A percentile compares a stretch with the other conserved stretches of the same genome.
These are phyloP conservation scores for Clarias platycephalus DNA, from an alignment of 2,797 vertebrate genomes.

Conservation along the genomic window DNA sequence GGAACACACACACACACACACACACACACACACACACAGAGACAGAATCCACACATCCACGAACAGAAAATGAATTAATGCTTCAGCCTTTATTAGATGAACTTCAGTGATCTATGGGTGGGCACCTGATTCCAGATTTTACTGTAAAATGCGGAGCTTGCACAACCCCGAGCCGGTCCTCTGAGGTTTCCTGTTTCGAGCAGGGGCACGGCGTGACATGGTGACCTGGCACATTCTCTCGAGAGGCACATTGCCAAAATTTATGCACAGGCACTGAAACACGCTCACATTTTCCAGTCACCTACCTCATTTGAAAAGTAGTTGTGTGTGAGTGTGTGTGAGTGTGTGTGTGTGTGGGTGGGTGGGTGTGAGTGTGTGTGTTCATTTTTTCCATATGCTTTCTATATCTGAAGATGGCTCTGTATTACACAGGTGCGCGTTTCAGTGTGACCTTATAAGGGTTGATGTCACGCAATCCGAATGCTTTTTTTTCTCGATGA, in stretches of 20 bases:
- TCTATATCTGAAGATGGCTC: background rate
- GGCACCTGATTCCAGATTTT: slow-evolving; percentile 9
- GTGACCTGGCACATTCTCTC: slow-evolving; percentile 36
- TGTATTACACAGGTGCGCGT: background rate
- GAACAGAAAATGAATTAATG: background rate
- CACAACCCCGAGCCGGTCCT: slow-evolving; percentile 2
- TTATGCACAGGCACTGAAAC: slow-evolving; percentile 25
- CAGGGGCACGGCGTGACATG: background rate
- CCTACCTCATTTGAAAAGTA: slow-evolving; percentile 7
- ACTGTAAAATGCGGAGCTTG: slow-evolving; percentile 3
- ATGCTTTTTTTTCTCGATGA: background rate
- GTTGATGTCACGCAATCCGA: background rate
- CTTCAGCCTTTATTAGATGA: background rate
- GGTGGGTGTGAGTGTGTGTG: background rate
- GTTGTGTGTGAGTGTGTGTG: background rate
- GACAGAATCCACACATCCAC: too few species aligned
- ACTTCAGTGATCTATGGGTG: background rate
- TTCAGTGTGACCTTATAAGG: background rate
- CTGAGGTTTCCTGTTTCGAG: slow-evolving; percentile 29
- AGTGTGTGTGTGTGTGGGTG: background rate
- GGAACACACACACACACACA: background rate
- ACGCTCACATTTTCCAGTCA: slow-evolving; percentile 28
- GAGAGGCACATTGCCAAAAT: slow-evolving; percentile 17
- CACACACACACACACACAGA: too few species aligned
- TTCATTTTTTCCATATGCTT: background rate